Evolutionary conservation across 2,113 vertebrate genomes (phyloP).

Genomic region (Ifrita kowaldi): DNA sequence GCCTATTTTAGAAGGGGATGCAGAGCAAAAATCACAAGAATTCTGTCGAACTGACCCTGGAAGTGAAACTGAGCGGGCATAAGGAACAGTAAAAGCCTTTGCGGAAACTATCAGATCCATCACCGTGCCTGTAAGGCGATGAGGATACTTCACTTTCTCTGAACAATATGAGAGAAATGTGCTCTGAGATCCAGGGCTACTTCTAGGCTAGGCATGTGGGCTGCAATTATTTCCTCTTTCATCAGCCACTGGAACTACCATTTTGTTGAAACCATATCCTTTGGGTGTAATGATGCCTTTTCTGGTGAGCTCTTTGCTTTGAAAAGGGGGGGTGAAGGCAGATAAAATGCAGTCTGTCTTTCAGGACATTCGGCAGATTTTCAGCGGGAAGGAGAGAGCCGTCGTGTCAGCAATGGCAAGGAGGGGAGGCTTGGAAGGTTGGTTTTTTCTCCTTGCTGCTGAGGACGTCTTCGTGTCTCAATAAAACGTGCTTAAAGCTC

Average conservation of each 20-base stretch:
- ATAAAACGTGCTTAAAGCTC: background rate
- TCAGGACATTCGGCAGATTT: background rate
- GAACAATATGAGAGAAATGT: slow-evolving; percentile 35
- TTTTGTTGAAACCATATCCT: slow-evolving; percentile 60
- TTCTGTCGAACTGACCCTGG: background rate
- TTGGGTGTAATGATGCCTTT: slow-evolving; percentile 28
- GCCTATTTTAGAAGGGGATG: background rate
- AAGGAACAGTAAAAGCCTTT: background rate
- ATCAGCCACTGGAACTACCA: slow-evolving; percentile 56
- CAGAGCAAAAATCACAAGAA: background rate
- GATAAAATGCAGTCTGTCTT: background rate
- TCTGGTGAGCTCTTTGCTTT: background rate
- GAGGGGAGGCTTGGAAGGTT: background rate
- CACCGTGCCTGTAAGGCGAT: background rate
- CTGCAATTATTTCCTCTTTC: slow-evolving; percentile 59
- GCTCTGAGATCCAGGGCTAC: slow-evolving; percentile 14
- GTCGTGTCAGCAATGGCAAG: background rate
- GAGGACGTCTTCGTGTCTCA: background rate
- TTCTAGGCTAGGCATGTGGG: slow-evolving; percentile 33
- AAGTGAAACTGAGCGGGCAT: background rate
- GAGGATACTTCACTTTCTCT: slow-evolving; percentile 48
- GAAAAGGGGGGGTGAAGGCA: background rate
- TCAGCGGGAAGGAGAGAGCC: background rate
- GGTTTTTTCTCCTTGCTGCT: background rate
- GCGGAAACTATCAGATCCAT: background rate